Evolutionary conservation across 2,113 vertebrate genomes (phyloP).

Genomic region (Picathartes gymnocephalus): DNA sequence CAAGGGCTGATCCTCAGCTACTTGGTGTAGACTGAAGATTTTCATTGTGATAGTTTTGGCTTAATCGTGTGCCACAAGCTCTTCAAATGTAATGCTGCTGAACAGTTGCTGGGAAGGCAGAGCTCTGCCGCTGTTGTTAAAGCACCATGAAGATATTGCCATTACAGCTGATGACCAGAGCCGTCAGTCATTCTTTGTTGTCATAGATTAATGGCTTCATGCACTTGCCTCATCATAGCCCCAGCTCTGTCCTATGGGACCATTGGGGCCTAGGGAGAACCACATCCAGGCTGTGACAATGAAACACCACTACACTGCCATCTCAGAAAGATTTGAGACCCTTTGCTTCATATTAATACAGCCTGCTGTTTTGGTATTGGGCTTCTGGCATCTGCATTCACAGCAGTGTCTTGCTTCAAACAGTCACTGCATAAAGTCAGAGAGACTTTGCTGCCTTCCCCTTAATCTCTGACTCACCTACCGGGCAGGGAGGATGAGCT

Average conservation of each 20-base stretch:
- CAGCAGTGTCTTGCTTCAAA: background rate
- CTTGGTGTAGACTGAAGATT: background rate
- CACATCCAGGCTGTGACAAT: background rate
- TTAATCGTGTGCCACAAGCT: background rate
- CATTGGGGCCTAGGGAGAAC: accelerated
- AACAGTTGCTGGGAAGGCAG: background rate
- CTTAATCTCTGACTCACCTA: background rate
- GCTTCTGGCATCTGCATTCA: background rate
- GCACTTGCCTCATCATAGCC: too few species aligned
- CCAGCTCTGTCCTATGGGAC: background rate
- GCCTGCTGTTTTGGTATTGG: background rate
- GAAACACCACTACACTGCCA: background rate
- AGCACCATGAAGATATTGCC: accelerated
- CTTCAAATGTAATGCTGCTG: background rate
- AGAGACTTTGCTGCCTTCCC: background rate
- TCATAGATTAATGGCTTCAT: background rate
- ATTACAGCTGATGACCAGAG: background rate
- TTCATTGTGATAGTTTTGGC: background rate
- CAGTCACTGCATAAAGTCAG: background rate
- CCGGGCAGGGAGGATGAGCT: background rate
- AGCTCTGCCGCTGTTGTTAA: background rate
- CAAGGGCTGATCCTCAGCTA: background rate
- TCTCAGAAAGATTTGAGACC: background rate
- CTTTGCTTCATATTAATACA: background rate
- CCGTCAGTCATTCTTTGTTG: background rate